Conservation (phyloP, 1,140 invertebrate species). For the Sinella curviseta region DNA sequence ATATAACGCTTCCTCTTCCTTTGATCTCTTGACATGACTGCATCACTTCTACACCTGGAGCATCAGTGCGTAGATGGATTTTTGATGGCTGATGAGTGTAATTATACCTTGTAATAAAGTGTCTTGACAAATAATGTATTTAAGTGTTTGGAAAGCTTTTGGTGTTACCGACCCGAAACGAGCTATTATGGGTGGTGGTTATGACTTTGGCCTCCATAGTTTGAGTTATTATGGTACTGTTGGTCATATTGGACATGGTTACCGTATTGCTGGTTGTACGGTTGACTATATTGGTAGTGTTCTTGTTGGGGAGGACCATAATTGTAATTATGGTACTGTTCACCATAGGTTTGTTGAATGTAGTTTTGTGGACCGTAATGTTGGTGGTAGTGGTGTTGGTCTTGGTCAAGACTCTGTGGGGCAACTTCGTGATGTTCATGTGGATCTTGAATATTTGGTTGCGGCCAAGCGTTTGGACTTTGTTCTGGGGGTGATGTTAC, state of each 20-base stretch:
- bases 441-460: no score
- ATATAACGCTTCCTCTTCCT: slow-evolving; percentile 22
- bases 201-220: not conserved
- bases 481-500: no score
- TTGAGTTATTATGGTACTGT: not conserved
- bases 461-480: no score
- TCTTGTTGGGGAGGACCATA: not conserved
- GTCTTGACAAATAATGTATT: not conserved
- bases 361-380: no score
- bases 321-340: no score
- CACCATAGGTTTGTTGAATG: no score
- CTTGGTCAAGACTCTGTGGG: not conserved
- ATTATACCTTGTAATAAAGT: slow-evolving; percentile 32
- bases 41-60: slow-evolving; percentile 28
- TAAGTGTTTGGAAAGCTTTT: slow-evolving; percentile 39
- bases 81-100: slow-evolving; percentile 35
- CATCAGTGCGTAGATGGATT: slow-evolving; percentile 37
- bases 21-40: slow-evolving; percentile 13
- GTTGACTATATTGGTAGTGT: no score
- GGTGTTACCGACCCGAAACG: not conserved
- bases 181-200: no score
- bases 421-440: not conserved
- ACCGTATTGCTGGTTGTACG: no score
- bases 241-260: no score
- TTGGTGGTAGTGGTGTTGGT: no score